phyloP scores from a whole-genome alignment of 2,113 vertebrate genomes.

The Oceanodroma tethys region DNA sequence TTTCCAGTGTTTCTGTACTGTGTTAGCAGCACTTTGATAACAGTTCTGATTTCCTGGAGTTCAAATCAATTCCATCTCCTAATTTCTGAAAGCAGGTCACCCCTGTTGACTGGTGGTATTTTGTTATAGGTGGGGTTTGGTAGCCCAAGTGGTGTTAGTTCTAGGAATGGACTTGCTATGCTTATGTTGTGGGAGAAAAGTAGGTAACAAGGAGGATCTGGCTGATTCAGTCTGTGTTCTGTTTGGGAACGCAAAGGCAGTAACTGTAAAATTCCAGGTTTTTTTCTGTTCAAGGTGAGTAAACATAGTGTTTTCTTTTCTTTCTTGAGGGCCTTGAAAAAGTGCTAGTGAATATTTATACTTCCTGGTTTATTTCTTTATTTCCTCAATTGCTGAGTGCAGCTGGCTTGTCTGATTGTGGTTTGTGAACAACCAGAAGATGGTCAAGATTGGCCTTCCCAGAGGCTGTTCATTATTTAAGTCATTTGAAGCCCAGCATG shows the following conservation, averaged over 20 bases:
- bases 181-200: background rate
- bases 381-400: background rate
- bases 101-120: background rate
- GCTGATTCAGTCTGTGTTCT: background rate
- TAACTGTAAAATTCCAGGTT: background rate
- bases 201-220: background rate
- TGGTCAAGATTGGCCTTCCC: background rate
- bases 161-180: background rate
- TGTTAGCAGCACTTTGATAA: background rate
- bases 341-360: background rate
- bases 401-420: background rate
- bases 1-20: background rate
- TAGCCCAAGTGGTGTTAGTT: background rate
- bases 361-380: background rate
- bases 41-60: background rate
- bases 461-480: background rate
- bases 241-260: background rate
- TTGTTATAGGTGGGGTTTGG: background rate
- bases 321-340: background rate
- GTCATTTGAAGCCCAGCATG: background rate
- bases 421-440: background rate
- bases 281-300: slow-evolving; percentile 11
- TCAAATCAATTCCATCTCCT: background rate
- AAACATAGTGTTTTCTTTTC: background rate
- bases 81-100: background rate